These are phyloP conservation scores for Bombus breviceps DNA, from an alignment of 1,140 invertebrate species.

Conservation along the genomic window DNA sequence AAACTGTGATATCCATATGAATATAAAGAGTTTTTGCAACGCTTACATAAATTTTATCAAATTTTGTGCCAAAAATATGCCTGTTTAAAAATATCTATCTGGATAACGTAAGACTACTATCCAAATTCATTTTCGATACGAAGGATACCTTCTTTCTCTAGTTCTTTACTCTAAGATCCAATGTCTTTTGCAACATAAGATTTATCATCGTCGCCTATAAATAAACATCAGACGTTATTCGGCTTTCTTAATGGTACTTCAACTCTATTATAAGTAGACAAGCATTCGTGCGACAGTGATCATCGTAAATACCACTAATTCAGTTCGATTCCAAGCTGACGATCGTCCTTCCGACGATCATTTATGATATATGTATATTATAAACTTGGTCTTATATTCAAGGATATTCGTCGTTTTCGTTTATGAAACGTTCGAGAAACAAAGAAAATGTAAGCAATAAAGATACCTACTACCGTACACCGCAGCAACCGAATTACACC, in stretches of 20 bases:
- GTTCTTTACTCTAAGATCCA: not conserved
- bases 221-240: conserved; percentile 1
- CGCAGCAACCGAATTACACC: not conserved
- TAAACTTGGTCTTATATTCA: not conserved
- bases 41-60: conserved; percentile 53
- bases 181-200: conserved; percentile 5
- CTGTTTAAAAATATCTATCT: conserved; percentile 49
- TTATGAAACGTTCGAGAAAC: not conserved
- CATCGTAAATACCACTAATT: not conserved
- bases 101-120: conserved; percentile 16
- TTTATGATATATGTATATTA: not conserved
- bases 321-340: not conserved
- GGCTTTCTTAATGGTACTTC: not conserved
- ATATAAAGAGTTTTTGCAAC: conserved; percentile 20
- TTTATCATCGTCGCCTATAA: not conserved
- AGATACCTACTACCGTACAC: not conserved
- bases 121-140: conserved; percentile 9
- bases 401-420: not conserved
- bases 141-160: not conserved
- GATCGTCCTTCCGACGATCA: not conserved
- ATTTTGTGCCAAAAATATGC: conserved; percentile 65
- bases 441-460: not conserved
- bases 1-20: conserved; percentile 46
- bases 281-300: not conserved
- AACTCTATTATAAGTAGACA: not conserved